Base-by-base conservation (phyloP, 2,888 invertebrate species). In the Ceratothoa steindachneri region DNA sequence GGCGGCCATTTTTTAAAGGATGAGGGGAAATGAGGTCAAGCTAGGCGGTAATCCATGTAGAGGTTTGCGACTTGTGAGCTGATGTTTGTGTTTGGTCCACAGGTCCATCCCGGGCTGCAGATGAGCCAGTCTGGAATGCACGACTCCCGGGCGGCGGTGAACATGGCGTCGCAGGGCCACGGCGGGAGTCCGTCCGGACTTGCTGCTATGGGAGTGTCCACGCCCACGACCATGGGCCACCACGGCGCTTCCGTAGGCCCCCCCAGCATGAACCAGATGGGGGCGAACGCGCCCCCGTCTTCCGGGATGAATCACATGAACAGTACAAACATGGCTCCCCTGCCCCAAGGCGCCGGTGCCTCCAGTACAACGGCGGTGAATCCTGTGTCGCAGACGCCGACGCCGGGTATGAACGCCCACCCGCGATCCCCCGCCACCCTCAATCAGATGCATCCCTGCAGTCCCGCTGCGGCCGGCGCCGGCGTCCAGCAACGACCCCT, bases 381-480 rank as follows among this genome's bases (percentile, higher is more conserved):
- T 55, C 24, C 55, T 19, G 19, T 55, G 7, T 15, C 55, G 5
- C 78, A 75, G 66, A 75, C 75, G 15, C 68, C 71, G 19, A 78
- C 69, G 31, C 66, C 78, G 15, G 71, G 73, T 30, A 73, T 75
- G 71, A 55, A 55, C 24, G 65, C 73, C 12, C 73, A 73, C n/a
- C 73, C 76, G 2, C 41, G 79, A 30, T 75, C 75, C 19, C 79
- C 79, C 41, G 78, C 75, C 51, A 73, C 68, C 2, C 69, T 79
- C 71, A 71, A 71, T 12, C 79, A 79, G 51, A 72, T 76, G 76
- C 76, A 76, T 30, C 76, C 76, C n/a, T 71, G 76, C 30, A 76
- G 76, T 66, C 76, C 76, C 64, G 76, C 79, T 19, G 73, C 78
- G 9, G 69, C 69, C 27, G 71, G 71, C 64, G 51, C 66, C 24